A percentile compares a stretch with the other conserved stretches of the same genome.
phyloP scores from a whole-genome alignment of 1,140 invertebrate genomes.

The Drosophila ercepeae region DNA sequence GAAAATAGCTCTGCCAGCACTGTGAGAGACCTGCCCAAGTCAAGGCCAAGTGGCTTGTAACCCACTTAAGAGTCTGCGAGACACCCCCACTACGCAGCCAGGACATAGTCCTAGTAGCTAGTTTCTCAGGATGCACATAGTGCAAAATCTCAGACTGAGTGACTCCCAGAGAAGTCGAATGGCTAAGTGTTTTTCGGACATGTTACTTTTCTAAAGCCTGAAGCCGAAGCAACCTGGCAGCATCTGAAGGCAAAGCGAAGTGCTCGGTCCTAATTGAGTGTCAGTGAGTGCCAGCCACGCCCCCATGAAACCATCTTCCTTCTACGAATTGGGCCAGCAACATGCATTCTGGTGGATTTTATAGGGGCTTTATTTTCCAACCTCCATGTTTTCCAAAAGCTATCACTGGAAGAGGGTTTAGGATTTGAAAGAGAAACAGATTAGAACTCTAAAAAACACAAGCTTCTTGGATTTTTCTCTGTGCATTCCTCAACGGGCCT shows the following conservation, averaged over 20 bases:
- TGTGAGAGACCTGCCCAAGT: conserved; percentile 25
- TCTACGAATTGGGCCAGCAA: conserved; percentile 26
- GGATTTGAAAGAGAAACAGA: too few species aligned
- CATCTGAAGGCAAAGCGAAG: conserved; percentile 17
- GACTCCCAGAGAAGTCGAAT: conserved; percentile 31
- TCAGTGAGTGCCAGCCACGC: conserved; percentile 18
- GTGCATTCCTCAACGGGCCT: background rate
- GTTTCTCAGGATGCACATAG: background rate
- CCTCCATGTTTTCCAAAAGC: conserved; percentile 9
- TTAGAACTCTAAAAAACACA: too few species aligned
- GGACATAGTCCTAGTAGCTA: background rate
- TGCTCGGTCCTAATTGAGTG: conserved; percentile 43
- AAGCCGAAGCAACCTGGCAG: conserved; percentile 5
- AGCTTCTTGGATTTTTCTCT: too few species aligned
- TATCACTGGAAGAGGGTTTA: conserved; percentile 5
- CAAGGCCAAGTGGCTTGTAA: conserved; percentile 54
- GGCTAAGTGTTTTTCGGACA: conserved; percentile 38
- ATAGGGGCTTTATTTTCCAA: conserved; percentile 9
- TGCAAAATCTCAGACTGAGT: conserved; percentile 25
- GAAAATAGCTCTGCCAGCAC: conserved; percentile 29
- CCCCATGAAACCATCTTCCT: background rate
- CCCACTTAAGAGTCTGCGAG: conserved; percentile 47
- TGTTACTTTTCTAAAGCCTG: conserved; percentile 12
- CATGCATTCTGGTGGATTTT: conserved; percentile 34
- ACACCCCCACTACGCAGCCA: conserved; percentile 21